Conservation (phyloP, 2,888 invertebrate genomes). For the Callyntrura sp. region DNA sequence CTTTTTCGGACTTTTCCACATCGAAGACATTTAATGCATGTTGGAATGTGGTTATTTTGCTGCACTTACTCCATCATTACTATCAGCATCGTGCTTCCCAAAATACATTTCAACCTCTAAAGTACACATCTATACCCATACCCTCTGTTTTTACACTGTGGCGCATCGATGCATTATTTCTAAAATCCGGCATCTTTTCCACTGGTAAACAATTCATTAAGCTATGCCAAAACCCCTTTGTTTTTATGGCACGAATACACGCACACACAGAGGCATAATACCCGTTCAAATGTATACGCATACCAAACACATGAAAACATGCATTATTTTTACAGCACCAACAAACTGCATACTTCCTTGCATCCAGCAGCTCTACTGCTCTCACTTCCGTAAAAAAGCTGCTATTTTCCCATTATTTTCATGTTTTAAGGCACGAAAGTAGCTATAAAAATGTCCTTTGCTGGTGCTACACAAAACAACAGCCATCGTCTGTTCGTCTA, state of each 20-base stretch:
- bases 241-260: constrained; percentile 66
- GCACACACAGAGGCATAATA: constrained; percentile 28
- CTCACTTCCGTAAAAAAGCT: constrained; percentile 47
- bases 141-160: not conserved
- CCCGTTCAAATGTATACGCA: constrained; percentile 13
- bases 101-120: not conserved
- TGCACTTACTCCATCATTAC: constrained; percentile 65
- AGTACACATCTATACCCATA: not conserved
- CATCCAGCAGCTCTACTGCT: constrained; percentile 3
- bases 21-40: constrained; percentile 46
- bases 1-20: constrained; percentile 56
- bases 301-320: constrained; percentile 67
- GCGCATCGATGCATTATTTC: constrained; percentile 41
- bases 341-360: not conserved
- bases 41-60: constrained; percentile 64
- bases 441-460: constrained; percentile 72
- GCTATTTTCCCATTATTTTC: constrained; percentile 74
- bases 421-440: constrained; percentile 77
- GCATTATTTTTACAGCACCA: constrained; percentile 56
- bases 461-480: constrained; percentile 53
- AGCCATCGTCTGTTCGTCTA: not conserved
- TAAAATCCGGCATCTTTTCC: constrained; percentile 55
- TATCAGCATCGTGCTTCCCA: constrained; percentile 3
- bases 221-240: constrained; percentile 48
- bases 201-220: constrained; percentile 72